Evolutionary conservation across 1,140 invertebrate genomes (phyloP), one percentile per base, ranked within the genome.

Genomic region (Penaeus indicus): DNA sequence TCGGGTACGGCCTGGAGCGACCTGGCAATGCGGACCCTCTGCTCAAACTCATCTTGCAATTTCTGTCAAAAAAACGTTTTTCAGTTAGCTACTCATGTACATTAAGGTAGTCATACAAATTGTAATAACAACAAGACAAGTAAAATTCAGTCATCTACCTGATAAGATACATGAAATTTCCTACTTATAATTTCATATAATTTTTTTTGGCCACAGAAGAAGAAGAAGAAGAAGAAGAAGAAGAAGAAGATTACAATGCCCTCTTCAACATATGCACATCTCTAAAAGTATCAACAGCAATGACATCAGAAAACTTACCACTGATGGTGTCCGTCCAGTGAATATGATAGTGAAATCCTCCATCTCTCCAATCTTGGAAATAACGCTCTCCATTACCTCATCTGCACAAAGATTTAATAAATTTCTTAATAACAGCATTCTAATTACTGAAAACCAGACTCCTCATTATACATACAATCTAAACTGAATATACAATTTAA

Each of bases 301-400:
- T 72, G 18, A 72, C 18, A 19, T 13, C 19, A 3, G 22, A 21
- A 2, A 22, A 88, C 88, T 89, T 77, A 91, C 90, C 47, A 91
- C 84, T 69, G 90, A 91, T 61, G 90, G 88, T 60, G 87, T 82
- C 18, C 79, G 77, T 18, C 88, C 90, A 27, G 90, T 87, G 64
- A 89, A 91, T 72, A 91, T 91, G 22, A 91, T 63, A 0, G 90
- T 91, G 54, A 91, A 91, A 10, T 89, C 84, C 25, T 69, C 84
- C 62, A 85, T 69, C 32, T 77, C 82, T 4, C 90, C 90, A 63
- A 91, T 67, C 77, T 91, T 91, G 21, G 83, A 86, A 63, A 91
- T 82, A 61, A 91, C 90, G 77, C 87, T 91, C 60, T 87, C 77
- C 84, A 91, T 89, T 19, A 91, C 87, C 54, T 91, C 90, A 89